Evolutionary conservation across 2,797 vertebrate genomes (phyloP).

Genomic region (Ceyx erithaca): DNA sequence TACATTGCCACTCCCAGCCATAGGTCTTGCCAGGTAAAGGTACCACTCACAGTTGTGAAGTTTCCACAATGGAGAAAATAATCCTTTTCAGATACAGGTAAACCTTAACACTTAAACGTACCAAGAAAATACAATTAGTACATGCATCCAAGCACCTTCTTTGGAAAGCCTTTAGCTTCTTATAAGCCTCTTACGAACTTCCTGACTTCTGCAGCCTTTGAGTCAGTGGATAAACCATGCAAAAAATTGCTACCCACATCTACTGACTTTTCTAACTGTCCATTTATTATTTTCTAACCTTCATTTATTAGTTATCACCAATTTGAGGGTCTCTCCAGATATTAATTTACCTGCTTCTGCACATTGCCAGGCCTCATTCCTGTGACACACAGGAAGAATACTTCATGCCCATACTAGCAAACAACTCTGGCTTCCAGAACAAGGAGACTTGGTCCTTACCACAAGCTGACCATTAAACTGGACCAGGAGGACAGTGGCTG

Average conservation of each 20-base stretch:
- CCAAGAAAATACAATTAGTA: neutral
- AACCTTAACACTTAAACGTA: neutral
- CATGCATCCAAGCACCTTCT: neutral
- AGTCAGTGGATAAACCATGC: neutral
- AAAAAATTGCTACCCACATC: neutral
- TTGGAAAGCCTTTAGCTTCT: neutral
- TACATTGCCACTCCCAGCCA: neutral
- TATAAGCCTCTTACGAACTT: neutral
- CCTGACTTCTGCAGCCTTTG: neutral
- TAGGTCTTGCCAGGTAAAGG: neutral
- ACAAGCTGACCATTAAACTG: neutral
- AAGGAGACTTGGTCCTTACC: neutral
- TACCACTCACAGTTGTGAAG: neutral
- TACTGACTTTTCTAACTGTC: neutral
- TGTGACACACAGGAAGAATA: neutral
- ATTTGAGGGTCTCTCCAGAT: neutral
- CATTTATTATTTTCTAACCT: neutral
- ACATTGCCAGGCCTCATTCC: neutral
- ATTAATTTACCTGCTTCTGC: neutral
- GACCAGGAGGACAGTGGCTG: neutral
- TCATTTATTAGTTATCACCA: neutral
- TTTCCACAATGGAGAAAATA: neutral
- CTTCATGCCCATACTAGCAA: neutral
- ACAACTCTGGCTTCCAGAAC: neutral
- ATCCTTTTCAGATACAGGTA: neutral